phyloP scores from a whole-genome alignment of 2,888 invertebrate species.

The Philaethria dido region DNA sequence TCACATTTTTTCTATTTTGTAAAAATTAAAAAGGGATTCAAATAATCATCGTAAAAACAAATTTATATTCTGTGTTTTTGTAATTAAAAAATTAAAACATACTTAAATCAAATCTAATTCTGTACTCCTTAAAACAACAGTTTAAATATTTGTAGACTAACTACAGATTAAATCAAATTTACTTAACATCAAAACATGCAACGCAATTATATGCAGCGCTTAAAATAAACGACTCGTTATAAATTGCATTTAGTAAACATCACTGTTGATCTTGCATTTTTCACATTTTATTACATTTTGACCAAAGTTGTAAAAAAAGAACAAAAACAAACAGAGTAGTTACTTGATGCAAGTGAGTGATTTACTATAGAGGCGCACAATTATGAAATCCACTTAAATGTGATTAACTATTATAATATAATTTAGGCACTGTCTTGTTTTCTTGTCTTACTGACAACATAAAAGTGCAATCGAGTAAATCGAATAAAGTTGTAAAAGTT shows the following conservation, averaged over 20 bases:
- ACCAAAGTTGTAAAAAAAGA: neutral
- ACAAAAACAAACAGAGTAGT: neutral
- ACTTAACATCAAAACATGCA: neutral
- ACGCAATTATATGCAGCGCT: neutral
- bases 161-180: too few relatives aligned
- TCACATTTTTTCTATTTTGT: too few relatives aligned
- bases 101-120: too few relatives aligned
- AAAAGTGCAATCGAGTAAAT: neutral
- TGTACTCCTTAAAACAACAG: too few relatives aligned
- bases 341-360: neutral
- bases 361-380: neutral
- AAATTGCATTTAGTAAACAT: neutral
- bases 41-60: too few relatives aligned
- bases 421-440: too few relatives aligned
- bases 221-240: slow-evolving; percentile 5
- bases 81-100: too few relatives aligned
- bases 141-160: too few relatives aligned
- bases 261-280: neutral
- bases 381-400: too few relatives aligned
- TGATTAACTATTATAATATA: neutral
- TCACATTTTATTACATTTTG: neutral
- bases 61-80: too few relatives aligned
- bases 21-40: too few relatives aligned
- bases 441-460: neutral
- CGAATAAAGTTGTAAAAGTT: neutral